A percentile compares a stretch with the other conserved stretches of the same genome.
Evolutionary conservation across 2,797 vertebrate genomes (phyloP).

Genomic region (Iguana delicatissima): DNA sequence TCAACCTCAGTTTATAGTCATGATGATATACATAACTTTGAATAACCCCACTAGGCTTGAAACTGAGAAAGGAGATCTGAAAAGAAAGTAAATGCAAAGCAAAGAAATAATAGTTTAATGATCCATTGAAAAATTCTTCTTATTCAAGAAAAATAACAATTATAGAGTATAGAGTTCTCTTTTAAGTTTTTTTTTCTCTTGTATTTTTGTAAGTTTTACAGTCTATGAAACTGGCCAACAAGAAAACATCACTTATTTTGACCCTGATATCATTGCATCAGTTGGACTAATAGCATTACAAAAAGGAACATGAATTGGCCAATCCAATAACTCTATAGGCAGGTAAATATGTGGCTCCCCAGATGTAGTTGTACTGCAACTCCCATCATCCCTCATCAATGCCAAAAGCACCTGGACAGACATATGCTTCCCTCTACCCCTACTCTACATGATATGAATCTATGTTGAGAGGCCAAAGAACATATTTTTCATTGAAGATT

Average conservation of each 20-base stretch:
- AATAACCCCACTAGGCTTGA: background rate
- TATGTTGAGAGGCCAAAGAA: background rate
- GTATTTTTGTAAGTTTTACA: background rate
- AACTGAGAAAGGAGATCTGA: background rate
- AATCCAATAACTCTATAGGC: background rate
- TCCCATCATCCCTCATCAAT: background rate
- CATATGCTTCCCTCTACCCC: background rate
- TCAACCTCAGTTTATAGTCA: conserved; percentile 24
- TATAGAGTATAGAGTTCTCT: background rate
- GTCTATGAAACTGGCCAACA: background rate
- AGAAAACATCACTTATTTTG: background rate
- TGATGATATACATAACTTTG: background rate
- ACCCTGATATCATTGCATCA: background rate
- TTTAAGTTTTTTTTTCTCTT: background rate
- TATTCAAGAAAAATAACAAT: background rate
- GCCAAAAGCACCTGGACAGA: background rate
- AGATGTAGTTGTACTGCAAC: background rate
- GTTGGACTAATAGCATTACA: background rate
- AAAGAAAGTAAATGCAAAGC: background rate
- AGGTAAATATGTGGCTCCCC: background rate
- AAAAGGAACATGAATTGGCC: background rate
- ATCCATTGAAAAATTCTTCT: background rate
- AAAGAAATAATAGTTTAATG: background rate
- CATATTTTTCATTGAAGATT: background rate
- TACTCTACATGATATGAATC: background rate